Evolutionary conservation across 2,113 vertebrate species (phyloP).

Genomic region (Ceyx melanurus): DNA sequence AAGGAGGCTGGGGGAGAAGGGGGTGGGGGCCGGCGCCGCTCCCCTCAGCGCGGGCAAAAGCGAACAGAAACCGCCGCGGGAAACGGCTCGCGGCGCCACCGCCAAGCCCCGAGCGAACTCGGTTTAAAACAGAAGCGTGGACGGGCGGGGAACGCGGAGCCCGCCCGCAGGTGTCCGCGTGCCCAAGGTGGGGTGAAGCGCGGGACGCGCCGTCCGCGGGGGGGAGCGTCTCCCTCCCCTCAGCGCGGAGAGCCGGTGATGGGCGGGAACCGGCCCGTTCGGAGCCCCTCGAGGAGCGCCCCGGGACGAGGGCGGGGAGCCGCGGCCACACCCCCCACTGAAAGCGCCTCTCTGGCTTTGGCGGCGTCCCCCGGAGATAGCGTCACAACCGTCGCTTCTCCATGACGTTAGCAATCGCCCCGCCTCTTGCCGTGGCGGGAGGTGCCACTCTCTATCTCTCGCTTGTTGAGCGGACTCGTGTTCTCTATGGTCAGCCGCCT

Average conservation of each 20-base stretch:
- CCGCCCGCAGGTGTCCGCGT: not conserved
- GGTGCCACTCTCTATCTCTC: not conserved
- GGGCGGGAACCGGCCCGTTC: too few relatives aligned
- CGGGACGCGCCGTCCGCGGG: too few relatives aligned
- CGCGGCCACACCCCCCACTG: not conserved
- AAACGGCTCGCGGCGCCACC: not conserved
- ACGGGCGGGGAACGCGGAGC: not conserved
- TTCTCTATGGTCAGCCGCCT: not conserved
- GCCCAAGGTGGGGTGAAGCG: too few relatives aligned
- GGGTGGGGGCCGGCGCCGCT: accelerated
- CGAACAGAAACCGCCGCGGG: not conserved
- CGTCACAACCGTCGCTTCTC: not conserved
- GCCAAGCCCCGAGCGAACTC: not conserved
- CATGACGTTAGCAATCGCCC: too few relatives aligned
- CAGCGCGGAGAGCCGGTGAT: too few relatives aligned
- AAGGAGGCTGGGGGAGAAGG: too few relatives aligned
- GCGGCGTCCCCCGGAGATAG: not conserved
- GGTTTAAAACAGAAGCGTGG: not conserved
- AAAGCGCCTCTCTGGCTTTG: not conserved
- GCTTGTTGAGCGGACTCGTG: not conserved
- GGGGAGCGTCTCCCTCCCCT: too few relatives aligned
- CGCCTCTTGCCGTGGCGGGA: too few relatives aligned
- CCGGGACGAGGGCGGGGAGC: too few relatives aligned
- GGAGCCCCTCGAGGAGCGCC: not conserved
- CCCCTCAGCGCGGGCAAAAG: not conserved